Percentiles rank a stretch among this genome's conserved stretches.
Evolutionary conservation across 2,888 invertebrate species (phyloP).

Genomic region (Agonopterix heracliana): DNA sequence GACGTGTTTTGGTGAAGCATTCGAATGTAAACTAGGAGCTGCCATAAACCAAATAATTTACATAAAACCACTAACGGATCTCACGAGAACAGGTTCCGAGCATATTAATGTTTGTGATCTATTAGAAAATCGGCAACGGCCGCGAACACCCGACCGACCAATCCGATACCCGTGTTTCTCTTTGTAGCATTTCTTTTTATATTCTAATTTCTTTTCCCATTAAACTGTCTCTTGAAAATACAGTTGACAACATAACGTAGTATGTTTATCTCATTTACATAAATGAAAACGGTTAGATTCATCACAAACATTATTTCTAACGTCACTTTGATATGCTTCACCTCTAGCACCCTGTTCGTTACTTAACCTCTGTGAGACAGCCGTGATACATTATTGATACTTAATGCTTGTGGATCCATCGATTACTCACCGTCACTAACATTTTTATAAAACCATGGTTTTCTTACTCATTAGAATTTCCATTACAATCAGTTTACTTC

Average conservation of each 20-base stretch:
- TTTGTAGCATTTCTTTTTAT: conserved; percentile 46
- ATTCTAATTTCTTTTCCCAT: conserved; percentile 54
- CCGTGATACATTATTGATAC: no score
- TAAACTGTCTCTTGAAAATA: conserved; percentile 24
- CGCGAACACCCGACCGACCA: conserved; percentile 34
- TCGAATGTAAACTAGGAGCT: conserved; percentile 67
- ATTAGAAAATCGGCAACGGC: conserved; percentile 68
- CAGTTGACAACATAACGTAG: conserved; percentile 31
- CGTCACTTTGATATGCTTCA: background rate
- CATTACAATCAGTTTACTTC: no score
- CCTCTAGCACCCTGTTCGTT: background rate
- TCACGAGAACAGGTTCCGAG: conserved; percentile 64
- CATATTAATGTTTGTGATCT: conserved; percentile 70
- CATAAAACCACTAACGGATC: conserved; percentile 75
- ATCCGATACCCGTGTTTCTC: conserved; percentile 33
- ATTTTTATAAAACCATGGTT: no score
- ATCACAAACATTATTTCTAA: background rate
- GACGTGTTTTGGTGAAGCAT: conserved; percentile 44
- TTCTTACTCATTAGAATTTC: no score
- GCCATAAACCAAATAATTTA: conserved; percentile 68
- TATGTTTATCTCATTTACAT: conserved; percentile 38
- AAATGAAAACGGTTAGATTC: conserved; percentile 8
- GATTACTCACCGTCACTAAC: no score
- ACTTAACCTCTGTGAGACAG: no score
- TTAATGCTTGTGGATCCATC: no score